Base-by-base conservation (phyloP, 2,797 vertebrate species). In the Takifugu ocellatus region DNA sequence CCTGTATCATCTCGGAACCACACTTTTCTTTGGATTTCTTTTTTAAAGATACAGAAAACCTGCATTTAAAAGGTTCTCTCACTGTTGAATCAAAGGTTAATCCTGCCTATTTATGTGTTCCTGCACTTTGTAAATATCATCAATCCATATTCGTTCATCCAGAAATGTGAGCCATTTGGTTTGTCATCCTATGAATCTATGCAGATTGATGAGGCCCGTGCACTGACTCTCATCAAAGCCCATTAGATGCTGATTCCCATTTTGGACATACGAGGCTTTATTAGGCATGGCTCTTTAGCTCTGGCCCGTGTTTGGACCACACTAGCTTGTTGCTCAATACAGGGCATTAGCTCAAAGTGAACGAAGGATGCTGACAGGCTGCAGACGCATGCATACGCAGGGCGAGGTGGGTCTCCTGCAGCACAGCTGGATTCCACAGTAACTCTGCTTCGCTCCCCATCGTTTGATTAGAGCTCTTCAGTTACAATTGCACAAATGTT, bases 281-380 rank as follows among this genome's bases (percentile, higher is more conserved):
- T 90, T 87, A 88, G 84, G 69, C 51, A 57, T 61, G 73, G 65
- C 77, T 83, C 74, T 89, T 83, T 77, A 76, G 74, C 67, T 64
- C 81, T 78, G 78, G 75, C 70, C 76, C 73, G 58, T 87, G 82
- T 90, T 85, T 83, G 62, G 79, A 74, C 68, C 36, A 69, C 1
- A 77, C 78, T 85, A 87, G 86, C 84, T 84, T 85, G 83, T 84
- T 87, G 84, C 70, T 87, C 80, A 84, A 87, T 84, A 87, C 70
- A 72, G 63, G 45, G 71, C 83, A 87, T 91, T 88, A 87, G 66
- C 52, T 54, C 72, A 88, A 90, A 91, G 82, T 89, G 83, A 86
- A 70, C 73, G 82, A 88, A 91, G 83, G 70, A 86, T 89, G 87
- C 68, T 81, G 86, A 86, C 79, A 85, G 71, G 79, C 74, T 61